A percentile compares a stretch with the other conserved stretches of the same genome.
These are phyloP conservation scores for Himalopsyche japonica DNA, from an alignment of 2,888 invertebrate species.

Conservation along the genomic window DNA sequence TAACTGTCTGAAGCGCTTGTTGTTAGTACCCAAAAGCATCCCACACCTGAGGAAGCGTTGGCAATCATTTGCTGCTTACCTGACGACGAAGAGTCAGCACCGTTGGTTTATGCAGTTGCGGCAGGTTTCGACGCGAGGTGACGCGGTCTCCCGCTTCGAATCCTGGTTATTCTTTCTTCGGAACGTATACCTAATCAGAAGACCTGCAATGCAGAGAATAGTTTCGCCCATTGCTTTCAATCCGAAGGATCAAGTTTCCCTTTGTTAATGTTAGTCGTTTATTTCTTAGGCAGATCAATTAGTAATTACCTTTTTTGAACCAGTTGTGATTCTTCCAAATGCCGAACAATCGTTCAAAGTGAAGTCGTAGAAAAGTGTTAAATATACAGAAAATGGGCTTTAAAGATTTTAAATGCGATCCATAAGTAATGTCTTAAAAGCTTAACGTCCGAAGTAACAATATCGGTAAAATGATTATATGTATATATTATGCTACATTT, in stretches of 20 bases:
- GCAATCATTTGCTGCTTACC: constrained; percentile 14
- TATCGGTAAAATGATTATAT: too few species aligned
- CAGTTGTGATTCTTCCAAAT: too few species aligned
- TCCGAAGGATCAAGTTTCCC: constrained; percentile 23
- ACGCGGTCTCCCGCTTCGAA: constrained; percentile 58
- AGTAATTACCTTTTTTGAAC: too few species aligned
- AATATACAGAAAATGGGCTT: too few species aligned
- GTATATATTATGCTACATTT: too few species aligned
- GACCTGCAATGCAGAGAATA: constrained; percentile 53
- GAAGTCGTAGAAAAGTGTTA: too few species aligned
- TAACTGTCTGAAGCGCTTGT: background rate
- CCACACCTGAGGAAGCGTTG: background rate
- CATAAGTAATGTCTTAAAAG: too few species aligned
- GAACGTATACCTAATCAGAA: constrained; percentile 65
- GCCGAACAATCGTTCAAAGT: too few species aligned
- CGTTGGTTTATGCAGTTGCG: constrained; percentile 63
- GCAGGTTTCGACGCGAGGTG: constrained; percentile 60
- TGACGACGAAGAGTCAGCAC: constrained; percentile 44
- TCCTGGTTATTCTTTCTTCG: constrained; percentile 52
- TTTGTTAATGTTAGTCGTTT: too few species aligned
- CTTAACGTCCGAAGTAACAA: too few species aligned
- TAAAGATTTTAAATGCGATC: too few species aligned
- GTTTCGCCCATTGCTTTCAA: constrained; percentile 11
- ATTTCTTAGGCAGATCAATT: too few species aligned
- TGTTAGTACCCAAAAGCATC: background rate